Conservation (phyloP, 2,888 invertebrate species). For the Chaetoderma sp. region DNA sequence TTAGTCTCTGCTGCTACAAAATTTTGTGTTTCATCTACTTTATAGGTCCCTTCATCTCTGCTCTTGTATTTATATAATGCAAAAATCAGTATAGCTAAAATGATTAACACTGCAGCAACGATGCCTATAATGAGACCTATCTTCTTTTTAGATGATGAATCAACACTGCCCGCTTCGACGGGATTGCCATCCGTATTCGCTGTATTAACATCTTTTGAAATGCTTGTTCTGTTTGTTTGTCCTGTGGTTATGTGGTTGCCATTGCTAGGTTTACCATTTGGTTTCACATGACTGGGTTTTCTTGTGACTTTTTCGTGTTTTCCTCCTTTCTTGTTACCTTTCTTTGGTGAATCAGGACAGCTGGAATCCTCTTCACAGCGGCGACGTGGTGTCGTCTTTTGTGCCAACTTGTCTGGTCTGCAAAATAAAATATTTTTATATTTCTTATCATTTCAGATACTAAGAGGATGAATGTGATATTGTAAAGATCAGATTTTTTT, state of each 20-base stretch:
- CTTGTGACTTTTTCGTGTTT: too few relatives aligned
- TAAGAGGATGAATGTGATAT: too few relatives aligned
- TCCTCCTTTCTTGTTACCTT: too few relatives aligned
- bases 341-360: too few relatives aligned
- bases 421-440: too few relatives aligned
- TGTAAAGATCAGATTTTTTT: too few relatives aligned
- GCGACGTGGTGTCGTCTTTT: too few relatives aligned
- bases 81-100: conserved; percentile 87
- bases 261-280: too few relatives aligned
- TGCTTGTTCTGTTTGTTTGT: not conserved
- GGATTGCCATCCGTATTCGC: not conserved
- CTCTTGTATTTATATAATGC: conserved; percentile 66
- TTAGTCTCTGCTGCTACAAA: conserved; percentile 85
- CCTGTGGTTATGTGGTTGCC: not conserved
- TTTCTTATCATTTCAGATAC: too few relatives aligned
- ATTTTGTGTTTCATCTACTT: conserved; percentile 88
- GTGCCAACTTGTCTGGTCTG: too few relatives aligned
- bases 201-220: not conserved
- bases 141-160: conserved; percentile 35
- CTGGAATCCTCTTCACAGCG: too few relatives aligned
- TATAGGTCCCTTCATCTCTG: conserved; percentile 90
- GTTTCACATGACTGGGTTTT: too few relatives aligned
- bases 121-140: conserved; percentile 82
- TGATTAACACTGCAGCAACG: conserved; percentile 88
- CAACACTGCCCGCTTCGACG: not conserved